Conservation (phyloP, 2,113 vertebrate genomes). For the Hippocampus comes region DNA sequence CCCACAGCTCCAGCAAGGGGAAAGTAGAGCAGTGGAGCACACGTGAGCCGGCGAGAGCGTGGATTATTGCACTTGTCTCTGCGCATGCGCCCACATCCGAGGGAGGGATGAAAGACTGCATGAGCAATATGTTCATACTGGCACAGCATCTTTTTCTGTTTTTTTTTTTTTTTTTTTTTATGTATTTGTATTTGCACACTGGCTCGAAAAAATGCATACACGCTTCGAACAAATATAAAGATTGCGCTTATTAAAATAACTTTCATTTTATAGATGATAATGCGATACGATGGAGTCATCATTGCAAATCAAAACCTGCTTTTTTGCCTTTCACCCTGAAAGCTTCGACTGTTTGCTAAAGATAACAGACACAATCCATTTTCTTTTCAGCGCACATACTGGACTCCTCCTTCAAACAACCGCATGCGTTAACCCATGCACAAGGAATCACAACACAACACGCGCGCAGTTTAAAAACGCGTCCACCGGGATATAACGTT, state of each 20-base stretch:
- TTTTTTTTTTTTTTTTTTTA: constrained; percentile 1
- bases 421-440: neutral
- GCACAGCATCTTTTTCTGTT: constrained; percentile 12
- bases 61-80: constrained; percentile 40
- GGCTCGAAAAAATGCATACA: neutral
- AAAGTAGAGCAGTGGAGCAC: constrained; percentile 70
- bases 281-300: neutral
- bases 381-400: constrained; percentile 12
- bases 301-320: neutral
- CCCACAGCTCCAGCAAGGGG: constrained; percentile 30
- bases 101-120: constrained; percentile 38
- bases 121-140: constrained; percentile 15
- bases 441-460: neutral
- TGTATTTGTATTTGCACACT: neutral
- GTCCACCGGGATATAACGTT: constrained; percentile 1
- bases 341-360: too few species aligned
- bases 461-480: constrained; percentile 10
- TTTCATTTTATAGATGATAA: neutral
- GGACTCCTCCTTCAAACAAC: neutral
- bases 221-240: neutral
- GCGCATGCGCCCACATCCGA: constrained; percentile 41
- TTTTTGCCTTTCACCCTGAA: neutral
- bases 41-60: constrained; percentile 53
- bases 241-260: neutral
- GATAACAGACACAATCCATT: constrained; percentile 32